These are phyloP conservation scores for Acanthoscelides obtectus DNA, from an alignment of 2,888 invertebrate species.

Conservation along the genomic window DNA sequence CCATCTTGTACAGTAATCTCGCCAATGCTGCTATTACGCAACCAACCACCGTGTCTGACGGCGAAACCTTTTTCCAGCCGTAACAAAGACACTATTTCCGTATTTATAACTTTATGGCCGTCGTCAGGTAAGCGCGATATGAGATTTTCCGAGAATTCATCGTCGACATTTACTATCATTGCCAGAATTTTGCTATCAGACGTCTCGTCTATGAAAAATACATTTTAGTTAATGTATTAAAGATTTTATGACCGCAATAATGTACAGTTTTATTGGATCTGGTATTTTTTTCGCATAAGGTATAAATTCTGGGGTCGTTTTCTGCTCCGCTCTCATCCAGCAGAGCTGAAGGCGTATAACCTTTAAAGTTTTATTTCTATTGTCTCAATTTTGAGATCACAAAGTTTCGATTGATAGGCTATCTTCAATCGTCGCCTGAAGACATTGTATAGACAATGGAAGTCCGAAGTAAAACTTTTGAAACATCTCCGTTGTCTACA, in stretches of 20 bases:
- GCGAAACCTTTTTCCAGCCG: not conserved
- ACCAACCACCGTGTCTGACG: not conserved
- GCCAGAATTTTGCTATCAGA: not conserved
- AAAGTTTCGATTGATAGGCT: too few species aligned
- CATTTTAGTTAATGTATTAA: not conserved
- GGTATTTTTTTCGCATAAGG: not conserved
- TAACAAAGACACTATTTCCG: not conserved
- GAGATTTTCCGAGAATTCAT: not conserved
- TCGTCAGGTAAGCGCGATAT: not conserved
- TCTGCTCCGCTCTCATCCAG: not conserved
- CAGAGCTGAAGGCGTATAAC: too few species aligned
- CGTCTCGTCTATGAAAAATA: not conserved
- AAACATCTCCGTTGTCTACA: too few species aligned
- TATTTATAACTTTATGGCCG: not conserved
- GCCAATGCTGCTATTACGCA: not conserved
- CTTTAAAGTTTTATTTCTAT: too few species aligned
- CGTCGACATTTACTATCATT: not conserved
- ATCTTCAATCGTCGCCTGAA: too few species aligned
- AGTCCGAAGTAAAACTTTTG: too few species aligned
- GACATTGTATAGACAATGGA: too few species aligned
- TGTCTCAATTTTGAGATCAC: too few species aligned
- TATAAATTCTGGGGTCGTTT: not conserved
- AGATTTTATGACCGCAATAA: not conserved
- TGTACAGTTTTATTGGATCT: not conserved
- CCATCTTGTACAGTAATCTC: too few species aligned